A percentile compares a stretch with the other conserved stretches of the same genome.
These are phyloP conservation scores for Okapia johnstoni DNA, from an alignment of 2,113 vertebrate genomes.

Conservation along the genomic window DNA sequence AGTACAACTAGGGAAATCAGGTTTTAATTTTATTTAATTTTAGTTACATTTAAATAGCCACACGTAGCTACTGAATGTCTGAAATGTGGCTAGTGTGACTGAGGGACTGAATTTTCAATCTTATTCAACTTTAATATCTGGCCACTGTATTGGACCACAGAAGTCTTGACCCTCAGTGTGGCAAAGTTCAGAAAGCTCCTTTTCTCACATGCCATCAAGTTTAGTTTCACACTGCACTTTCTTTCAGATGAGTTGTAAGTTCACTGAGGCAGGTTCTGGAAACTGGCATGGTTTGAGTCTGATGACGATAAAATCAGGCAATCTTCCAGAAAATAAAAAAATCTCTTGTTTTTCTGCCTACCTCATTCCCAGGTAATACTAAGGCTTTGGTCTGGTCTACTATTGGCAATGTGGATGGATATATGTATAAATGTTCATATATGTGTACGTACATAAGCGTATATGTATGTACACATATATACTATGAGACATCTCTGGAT, in stretches of 20 bases:
- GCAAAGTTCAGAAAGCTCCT: not conserved
- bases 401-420: not conserved
- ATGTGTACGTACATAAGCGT: fast-evolving
- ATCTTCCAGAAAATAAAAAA: not conserved
- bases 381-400: not conserved
- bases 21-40: not conserved
- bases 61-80: not conserved
- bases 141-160: not conserved
- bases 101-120: not conserved
- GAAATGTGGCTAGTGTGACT: not conserved
- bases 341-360: not conserved
- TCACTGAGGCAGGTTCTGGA: not conserved
- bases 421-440: not conserved
- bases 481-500: not conserved
- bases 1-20: not conserved
- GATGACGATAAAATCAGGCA: not conserved
- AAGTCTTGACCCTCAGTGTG: too few relatives aligned
- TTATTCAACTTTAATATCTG: not conserved
- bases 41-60: not conserved
- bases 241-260: not conserved
- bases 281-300: not conserved
- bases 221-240: not conserved
- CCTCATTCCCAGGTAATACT: not conserved
- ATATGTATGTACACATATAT: not conserved
- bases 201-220: not conserved